Base-by-base conservation (phyloP, 2,113 vertebrate species). In the Hypocryptadius cinnamomeus region DNA sequence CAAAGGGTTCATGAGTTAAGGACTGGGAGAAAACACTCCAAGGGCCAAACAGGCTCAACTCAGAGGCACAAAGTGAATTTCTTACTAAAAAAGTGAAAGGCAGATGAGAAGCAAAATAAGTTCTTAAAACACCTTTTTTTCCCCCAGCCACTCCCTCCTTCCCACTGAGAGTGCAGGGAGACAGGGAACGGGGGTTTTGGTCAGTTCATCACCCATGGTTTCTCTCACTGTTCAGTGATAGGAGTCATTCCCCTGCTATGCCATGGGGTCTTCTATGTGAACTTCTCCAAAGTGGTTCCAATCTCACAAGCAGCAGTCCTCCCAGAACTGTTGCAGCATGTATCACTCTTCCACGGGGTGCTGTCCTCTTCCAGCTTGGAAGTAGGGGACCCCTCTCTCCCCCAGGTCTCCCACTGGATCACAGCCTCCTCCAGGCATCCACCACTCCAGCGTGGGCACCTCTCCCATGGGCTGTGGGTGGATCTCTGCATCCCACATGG, bases 381-480 rank as follows among this genome's bases (percentile, higher is more conserved):
- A 57, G 71, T 18, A 35, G 11, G 31, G 22, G 8, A 10, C 13
- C 24, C 31, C 39, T 44, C 70, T 57, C 24, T 21, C 39, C 1
- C 20, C 13, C 21, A 5, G 15, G 21, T 48, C 44, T 61, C 13
- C 44, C 73, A 33, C 22, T 33, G 35, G 22, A 33, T 51, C 45
- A 77, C 73, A 63, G 30, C 59, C 11, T 42, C 30, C 37, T 63
- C 47, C 59, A 64, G 47, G 59, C 37, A 42, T 50, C 24, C 30
- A n/a, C 23, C 1, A 0, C 37, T n/a, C 47, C 5, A 12, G 37
- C 0, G 0, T 10, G 45, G 45, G 59, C 59, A 63, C 22, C 45
- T 51, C 10, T 22, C 20, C n/a, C 15, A 45, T 0, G 40, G 20
- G 45, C 45, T 47, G 45, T 13, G 22, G 22, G 45, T 47, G 22